Conservation (phyloP, 2,113 vertebrate species). For the Nymphicus hollandicus region DNA sequence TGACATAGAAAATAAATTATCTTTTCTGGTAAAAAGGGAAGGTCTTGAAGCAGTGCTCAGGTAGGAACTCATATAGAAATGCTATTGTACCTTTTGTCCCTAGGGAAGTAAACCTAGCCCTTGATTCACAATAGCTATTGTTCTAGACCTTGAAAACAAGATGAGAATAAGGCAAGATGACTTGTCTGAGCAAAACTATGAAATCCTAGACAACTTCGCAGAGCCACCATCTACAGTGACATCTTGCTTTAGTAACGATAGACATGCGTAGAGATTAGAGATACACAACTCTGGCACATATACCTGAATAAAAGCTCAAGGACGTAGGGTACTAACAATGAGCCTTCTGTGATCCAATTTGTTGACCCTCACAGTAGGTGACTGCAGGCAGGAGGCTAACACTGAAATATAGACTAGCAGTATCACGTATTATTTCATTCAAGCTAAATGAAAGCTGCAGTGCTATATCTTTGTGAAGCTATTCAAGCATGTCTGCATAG, state of each 20-base stretch:
- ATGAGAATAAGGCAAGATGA: not conserved
- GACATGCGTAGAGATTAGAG: not conserved
- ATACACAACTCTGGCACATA: not conserved
- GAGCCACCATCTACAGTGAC: not conserved
- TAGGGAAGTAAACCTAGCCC: not conserved
- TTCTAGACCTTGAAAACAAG: not conserved
- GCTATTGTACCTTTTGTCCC: not conserved
- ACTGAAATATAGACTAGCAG: not conserved
- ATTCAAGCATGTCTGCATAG: constrained; percentile 27
- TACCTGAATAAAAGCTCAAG: not conserved
- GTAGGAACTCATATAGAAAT: not conserved
- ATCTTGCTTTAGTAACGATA: not conserved
- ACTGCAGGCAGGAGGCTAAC: not conserved
- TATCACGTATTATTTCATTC: constrained; percentile 3
- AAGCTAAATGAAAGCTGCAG: not conserved
- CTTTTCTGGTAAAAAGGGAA: not conserved
- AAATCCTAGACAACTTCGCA: not conserved
- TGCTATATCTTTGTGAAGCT: not conserved
- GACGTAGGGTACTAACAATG: not conserved
- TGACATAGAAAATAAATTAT: not conserved
- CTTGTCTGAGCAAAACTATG: not conserved
- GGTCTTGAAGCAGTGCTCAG: not conserved
- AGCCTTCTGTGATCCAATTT: not conserved
- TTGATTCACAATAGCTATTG: not conserved
- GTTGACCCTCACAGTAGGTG: not conserved